phyloP scores from a whole-genome alignment of 2,888 invertebrate genomes.

The Pherbina coryleti region DNA sequence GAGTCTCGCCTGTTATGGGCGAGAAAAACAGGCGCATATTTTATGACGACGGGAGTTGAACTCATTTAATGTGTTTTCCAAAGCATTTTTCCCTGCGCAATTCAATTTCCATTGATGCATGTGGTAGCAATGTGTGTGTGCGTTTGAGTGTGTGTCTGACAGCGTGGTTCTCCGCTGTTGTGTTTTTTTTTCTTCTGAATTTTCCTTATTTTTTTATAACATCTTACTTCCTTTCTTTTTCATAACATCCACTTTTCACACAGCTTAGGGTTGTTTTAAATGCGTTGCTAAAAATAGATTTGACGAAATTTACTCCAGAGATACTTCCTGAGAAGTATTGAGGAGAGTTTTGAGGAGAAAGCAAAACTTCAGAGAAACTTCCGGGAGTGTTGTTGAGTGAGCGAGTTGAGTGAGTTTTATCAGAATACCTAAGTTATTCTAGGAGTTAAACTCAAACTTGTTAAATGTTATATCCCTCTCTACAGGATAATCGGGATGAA shows the following conservation, averaged over 20 bases:
- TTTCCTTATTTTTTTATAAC: not conserved
- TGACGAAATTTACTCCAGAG: not conserved
- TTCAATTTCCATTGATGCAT: not conserved
- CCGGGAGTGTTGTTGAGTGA: no score
- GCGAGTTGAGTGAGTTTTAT: no score
- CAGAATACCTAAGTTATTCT: no score
- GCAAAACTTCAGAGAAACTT: no score
- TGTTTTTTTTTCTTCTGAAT: not conserved
- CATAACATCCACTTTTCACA: not conserved
- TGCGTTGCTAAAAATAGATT: not conserved
- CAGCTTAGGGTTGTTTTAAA: not conserved
- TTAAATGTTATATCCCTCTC: no score
- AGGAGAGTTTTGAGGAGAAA: no score
- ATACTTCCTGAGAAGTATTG: no score
- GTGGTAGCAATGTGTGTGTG: not conserved
- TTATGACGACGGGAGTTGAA: not conserved
- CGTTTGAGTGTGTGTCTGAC: not conserved
- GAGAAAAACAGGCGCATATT: not conserved
- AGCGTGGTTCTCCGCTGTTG: not conserved
- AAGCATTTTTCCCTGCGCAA: not conserved
- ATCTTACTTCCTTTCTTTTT: not conserved
- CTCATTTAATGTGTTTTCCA: not conserved
- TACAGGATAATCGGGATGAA: no score
- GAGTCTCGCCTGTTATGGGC: no score
- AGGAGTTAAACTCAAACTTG: no score